Percentiles rank a stretch among this genome's conserved stretches.
phyloP scores from a whole-genome alignment of 2,797 vertebrate species.

The Meriones psammophilus region DNA sequence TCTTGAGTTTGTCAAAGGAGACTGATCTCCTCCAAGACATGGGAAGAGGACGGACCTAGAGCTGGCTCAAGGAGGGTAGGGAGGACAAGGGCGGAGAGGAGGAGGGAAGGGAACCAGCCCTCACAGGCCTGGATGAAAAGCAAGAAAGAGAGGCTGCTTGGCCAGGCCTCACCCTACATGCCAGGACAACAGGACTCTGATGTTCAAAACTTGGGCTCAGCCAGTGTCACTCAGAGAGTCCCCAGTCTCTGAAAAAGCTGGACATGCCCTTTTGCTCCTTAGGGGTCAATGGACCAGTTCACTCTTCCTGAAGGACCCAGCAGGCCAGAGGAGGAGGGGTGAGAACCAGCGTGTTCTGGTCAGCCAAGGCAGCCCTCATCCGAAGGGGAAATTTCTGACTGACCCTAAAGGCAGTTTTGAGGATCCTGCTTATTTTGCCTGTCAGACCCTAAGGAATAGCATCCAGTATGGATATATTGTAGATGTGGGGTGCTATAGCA shows the following conservation, averaged over 20 bases:
- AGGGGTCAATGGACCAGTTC: slow-evolving; percentile 73
- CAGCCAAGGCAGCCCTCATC: slow-evolving; percentile 12
- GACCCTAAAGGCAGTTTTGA: slow-evolving; percentile 9
- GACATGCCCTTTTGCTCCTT: slow-evolving; percentile 74
- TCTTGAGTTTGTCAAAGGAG: slow-evolving; percentile 88
- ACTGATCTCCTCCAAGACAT: slow-evolving; percentile 88
- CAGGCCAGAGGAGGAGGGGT: slow-evolving; percentile 75
- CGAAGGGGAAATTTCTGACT: neutral
- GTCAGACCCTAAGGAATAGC: neutral
- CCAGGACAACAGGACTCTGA: neutral
- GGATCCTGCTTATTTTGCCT: neutral
- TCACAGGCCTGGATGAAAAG: neutral
- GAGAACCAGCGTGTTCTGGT: slow-evolving; percentile 56
- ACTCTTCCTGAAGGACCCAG: slow-evolving; percentile 73
- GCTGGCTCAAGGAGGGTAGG: neutral
- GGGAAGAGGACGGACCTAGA: slow-evolving; percentile 86
- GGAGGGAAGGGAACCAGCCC: slow-evolving; percentile 50
- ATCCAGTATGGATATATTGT: rapidly evolving
- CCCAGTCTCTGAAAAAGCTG: slow-evolving; percentile 57
- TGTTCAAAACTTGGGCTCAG: neutral
- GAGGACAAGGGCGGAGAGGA: slow-evolving; percentile 77
- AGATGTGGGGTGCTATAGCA: neutral
- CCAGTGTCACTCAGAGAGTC: slow-evolving; percentile 66
- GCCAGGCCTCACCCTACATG: neutral
- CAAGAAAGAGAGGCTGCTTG: neutral